A percentile compares a stretch with the other conserved stretches of the same genome.
Evolutionary conservation across 2,113 vertebrate species (phyloP).

Genomic region (Triplophysa siluroides): DNA sequence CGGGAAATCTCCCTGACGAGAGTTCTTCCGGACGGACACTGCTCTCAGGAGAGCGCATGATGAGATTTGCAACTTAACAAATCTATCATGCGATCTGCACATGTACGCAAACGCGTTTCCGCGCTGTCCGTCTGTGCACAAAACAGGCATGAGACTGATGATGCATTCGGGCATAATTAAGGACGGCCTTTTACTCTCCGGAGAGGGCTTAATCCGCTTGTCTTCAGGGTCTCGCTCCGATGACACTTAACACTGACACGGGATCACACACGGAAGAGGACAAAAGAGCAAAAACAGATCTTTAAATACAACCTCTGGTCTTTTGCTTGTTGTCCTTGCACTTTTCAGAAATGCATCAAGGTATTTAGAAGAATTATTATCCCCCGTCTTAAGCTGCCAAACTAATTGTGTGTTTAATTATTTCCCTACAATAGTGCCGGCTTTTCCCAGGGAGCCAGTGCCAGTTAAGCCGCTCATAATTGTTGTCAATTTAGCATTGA

Average conservation of each 20-base stretch:
- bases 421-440: constrained; percentile 54
- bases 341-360: constrained; percentile 56
- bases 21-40: constrained; percentile 43
- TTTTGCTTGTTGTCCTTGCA: constrained; percentile 36
- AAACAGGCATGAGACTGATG: constrained; percentile 73
- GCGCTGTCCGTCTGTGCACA: constrained; percentile 50
- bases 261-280: constrained; percentile 13
- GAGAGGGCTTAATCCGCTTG: constrained; percentile 43
- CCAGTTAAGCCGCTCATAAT: constrained; percentile 61
- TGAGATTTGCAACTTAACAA: constrained; percentile 68
- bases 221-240: constrained; percentile 15
- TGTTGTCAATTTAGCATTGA: constrained; percentile 64
- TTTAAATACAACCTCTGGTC: constrained; percentile 1
- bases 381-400: constrained; percentile 52
- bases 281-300: background rate
- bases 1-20: constrained; percentile 39
- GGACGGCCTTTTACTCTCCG: constrained; percentile 67
- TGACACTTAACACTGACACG: constrained; percentile 14
- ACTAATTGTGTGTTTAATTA: constrained; percentile 67
- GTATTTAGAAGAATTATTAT: constrained; percentile 58
- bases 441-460: constrained; percentile 55
- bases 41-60: constrained; percentile 60
- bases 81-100: constrained; percentile 63
- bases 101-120: constrained; percentile 23
- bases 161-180: constrained; percentile 74